Evolutionary conservation across 2,888 invertebrate species (phyloP).

Genomic region (Melolontha melolontha): DNA sequence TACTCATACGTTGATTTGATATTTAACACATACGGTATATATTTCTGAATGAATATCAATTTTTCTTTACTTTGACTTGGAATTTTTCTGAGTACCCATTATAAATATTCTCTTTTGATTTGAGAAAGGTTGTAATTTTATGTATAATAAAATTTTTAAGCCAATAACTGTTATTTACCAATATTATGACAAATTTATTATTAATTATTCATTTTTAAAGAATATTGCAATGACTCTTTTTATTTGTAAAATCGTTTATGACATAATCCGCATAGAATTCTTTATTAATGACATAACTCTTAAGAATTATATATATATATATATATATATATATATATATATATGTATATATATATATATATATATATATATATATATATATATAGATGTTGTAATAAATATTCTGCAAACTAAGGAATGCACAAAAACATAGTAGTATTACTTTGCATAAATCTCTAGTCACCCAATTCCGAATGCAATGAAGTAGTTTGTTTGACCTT

Average conservation of each 20-base stretch:
- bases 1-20: no score
- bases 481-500: slow-evolving; percentile 30
- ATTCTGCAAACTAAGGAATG: background rate
- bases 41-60: no score
- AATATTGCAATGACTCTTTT: no score
- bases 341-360: slow-evolving; percentile 5
- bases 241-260: background rate
- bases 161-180: no score
- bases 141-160: no score
- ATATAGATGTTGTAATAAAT: slow-evolving; percentile 17
- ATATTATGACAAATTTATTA: no score
- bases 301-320: slow-evolving; percentile 10
- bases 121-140: no score
- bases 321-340: slow-evolving; percentile 8
- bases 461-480: slow-evolving; percentile 31
- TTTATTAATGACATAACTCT: background rate
- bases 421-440: background rate
- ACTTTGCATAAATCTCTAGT: slow-evolving; percentile 24
- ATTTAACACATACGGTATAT: no score
- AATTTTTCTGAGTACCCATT: no score
- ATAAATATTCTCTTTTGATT: no score
- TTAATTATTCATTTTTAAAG: no score
- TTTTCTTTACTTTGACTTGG: no score
- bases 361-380: slow-evolving; percentile 15
- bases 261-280: slow-evolving; percentile 11